phyloP scores from a whole-genome alignment of 2,113 vertebrate species.

The Tyrannus savana region DNA sequence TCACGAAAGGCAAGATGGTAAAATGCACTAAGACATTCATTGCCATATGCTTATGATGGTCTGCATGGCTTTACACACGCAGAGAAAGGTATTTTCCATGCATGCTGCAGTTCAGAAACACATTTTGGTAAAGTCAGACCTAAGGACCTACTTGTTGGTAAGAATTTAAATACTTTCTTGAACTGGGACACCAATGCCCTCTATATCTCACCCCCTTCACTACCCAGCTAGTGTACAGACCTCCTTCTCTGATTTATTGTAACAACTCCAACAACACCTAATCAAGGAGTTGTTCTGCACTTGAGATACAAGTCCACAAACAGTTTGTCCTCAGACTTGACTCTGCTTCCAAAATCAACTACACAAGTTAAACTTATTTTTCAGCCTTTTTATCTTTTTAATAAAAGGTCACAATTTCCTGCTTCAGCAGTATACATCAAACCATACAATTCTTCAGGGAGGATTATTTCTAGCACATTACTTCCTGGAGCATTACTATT shows the following conservation, averaged over 20 bases:
- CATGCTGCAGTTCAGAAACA: neutral
- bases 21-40: neutral
- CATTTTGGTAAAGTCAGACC: neutral
- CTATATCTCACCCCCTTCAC: neutral
- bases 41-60: neutral
- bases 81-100: neutral
- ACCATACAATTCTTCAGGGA: constrained; percentile 45
- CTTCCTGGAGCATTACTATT: constrained; percentile 59
- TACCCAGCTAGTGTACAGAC: neutral
- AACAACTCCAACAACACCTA: neutral
- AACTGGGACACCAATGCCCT: neutral
- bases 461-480: constrained; percentile 71
- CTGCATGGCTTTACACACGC: neutral
- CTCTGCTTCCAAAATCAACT: constrained; percentile 22
- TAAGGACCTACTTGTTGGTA: neutral
- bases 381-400: constrained; percentile 28
- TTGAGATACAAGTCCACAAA: neutral
- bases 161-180: neutral
- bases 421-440: constrained; percentile 56
- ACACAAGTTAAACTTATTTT: neutral
- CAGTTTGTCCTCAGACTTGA: neutral
- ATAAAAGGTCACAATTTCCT: constrained; percentile 46
- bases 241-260: neutral
- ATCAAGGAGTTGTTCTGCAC: neutral
- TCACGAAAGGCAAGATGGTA: neutral